Base-by-base conservation (phyloP, 2,888 invertebrate species). In the Bombyx huttoni region DNA sequence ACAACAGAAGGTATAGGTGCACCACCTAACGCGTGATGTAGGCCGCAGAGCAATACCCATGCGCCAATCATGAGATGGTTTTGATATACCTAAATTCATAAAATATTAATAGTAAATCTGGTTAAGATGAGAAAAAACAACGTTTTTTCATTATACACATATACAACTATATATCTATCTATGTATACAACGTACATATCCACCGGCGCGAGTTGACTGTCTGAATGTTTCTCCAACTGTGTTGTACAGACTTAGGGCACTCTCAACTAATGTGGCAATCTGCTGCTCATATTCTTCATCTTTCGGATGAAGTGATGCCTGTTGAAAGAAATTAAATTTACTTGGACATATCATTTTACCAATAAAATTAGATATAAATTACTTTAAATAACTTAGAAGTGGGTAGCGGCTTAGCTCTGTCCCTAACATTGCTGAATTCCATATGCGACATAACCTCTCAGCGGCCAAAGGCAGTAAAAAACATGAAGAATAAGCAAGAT, bases 31-130 rank as follows among this genome's bases (percentile, higher is more conserved):
- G 95, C 94, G 56, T 94, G 94, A 76, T 97, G 96, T 14, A 98
- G 90, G 0, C 97, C 97, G 51, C 94, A 94, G 14, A 97, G 91
- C 51, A 97, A 81, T 52, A 97, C 90, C 97, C 97, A 97, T 0
- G 94, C 93, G 8, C 96, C 96, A 61, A 96, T 93, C 82, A 97
- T 91, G 56, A 96, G 89, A 75, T 97, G 94, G 82, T 98, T 98
- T 83, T 97, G 97, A 65, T 95, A 92, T 49, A 95, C 91, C 93
- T 96, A 78, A 24, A 1, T 8, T 10, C 12, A 14, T 14, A 56
- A 35, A 47, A 51, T 51, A 40, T 34, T 46, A 52, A 51, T 40
- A 33, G 13, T 40, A 51, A 33, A 12, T 10, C 10, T 7, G 12
- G 24, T 33, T 14, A 12, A 49, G 45, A 50, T 14, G 12, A 34